Percentiles rank a stretch among this genome's conserved stretches.
Evolutionary conservation across 2,113 vertebrate genomes (phyloP).

Genomic region (Trichomycterus rosablanca): DNA sequence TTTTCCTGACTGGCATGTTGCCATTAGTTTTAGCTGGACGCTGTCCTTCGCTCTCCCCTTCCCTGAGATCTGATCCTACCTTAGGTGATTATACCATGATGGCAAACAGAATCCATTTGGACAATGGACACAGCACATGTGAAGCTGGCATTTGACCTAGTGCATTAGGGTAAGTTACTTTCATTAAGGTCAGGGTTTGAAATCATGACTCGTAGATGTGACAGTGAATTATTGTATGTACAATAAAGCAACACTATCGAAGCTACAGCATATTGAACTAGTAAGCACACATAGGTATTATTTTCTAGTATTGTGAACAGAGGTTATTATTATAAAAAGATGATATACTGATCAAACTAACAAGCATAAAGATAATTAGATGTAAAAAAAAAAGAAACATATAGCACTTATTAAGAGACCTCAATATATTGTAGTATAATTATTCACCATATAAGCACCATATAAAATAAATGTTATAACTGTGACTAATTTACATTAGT

Average conservation of each 20-base stretch:
- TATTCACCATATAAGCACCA: too few species aligned
- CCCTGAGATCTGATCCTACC: constrained; percentile 44
- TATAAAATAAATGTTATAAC: constrained; percentile 17
- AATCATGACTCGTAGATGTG: constrained; percentile 3
- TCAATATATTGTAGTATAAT: constrained; percentile 1
- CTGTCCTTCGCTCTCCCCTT: constrained; percentile 36
- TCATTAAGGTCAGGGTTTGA: constrained; percentile 10
- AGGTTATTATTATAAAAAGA: not conserved
- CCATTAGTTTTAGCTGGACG: constrained; percentile 31
- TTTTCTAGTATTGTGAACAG: constrained; percentile 2
- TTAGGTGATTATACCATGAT: too few species aligned
- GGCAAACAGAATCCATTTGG: constrained; percentile 20
- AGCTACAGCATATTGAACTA: not conserved
- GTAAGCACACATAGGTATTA: not conserved
- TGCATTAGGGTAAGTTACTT: constrained; percentile 34
- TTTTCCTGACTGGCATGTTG: constrained; percentile 41
- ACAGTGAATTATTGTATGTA: constrained; percentile 20
- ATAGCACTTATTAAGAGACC: constrained; percentile 24
- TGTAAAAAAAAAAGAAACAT: not conserved
- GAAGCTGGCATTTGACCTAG: constrained; percentile 26
- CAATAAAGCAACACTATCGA: not conserved
- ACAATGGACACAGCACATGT: constrained; percentile 26
- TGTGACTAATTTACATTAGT: constrained; percentile 31
- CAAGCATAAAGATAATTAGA: not conserved
- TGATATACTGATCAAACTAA: not conserved